These are phyloP conservation scores for Drosophila nr. medialis DNA, from an alignment of 2,888 invertebrate species.

Conservation along the genomic window DNA sequence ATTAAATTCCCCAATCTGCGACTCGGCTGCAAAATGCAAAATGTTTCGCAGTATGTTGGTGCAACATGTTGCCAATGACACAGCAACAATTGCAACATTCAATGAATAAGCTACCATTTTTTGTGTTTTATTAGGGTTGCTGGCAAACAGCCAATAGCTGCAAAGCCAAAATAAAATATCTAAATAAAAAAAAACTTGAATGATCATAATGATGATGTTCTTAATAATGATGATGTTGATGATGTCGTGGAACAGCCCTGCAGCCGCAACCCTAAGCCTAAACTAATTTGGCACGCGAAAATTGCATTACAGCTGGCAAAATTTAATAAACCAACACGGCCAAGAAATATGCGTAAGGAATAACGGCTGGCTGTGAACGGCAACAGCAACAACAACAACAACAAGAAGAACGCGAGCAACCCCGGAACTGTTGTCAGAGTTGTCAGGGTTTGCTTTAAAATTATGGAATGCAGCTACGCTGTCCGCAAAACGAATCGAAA, in stretches of 20 bases:
- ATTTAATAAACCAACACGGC: constrained; percentile 69
- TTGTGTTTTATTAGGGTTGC: constrained; percentile 37
- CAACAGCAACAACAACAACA: not conserved
- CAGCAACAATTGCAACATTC: constrained; percentile 12
- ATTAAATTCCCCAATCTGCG: constrained; percentile 59
- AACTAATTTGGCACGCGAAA: constrained; percentile 77
- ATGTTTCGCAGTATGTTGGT: constrained; percentile 42
- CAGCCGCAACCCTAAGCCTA: constrained; percentile 64
- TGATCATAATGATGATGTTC: constrained; percentile 27
- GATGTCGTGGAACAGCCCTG: constrained; percentile 61
- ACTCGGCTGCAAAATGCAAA: constrained; percentile 7
- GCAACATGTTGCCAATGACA: constrained; percentile 46
- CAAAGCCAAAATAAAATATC: constrained; percentile 36
- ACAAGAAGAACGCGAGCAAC: constrained; percentile 14
- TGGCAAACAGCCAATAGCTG: constrained; percentile 59
- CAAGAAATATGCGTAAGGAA: constrained; percentile 18
- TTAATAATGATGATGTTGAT: constrained; percentile 30
- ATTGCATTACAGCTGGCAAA: constrained; percentile 74
- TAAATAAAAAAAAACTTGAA: constrained; percentile 9
- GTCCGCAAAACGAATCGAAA: constrained; percentile 46
- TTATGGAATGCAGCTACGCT: constrained; percentile 26
- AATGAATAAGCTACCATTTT: constrained; percentile 10
- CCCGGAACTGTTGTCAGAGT: constrained; percentile 39
- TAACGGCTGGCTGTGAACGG: constrained; percentile 41
- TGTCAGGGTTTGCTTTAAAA: constrained; percentile 27